Conservation (phyloP, 2,888 invertebrate genomes). For the Metallyticus violacea region DNA sequence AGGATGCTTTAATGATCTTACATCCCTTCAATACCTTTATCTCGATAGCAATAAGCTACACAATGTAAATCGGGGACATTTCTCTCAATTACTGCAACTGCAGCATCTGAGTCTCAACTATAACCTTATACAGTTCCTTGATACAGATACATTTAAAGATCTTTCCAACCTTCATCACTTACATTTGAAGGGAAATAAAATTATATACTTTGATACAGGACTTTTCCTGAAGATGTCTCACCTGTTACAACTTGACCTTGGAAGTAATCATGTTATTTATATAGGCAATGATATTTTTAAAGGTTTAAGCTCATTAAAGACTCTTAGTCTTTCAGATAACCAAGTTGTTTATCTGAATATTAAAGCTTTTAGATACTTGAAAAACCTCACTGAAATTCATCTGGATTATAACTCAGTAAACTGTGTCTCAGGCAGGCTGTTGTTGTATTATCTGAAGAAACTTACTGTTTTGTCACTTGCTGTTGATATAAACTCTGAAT, state of each 20-base stretch:
- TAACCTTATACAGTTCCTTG: neutral
- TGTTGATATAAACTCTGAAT: neutral
- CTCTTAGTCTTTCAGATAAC: neutral
- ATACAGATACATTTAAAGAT: neutral
- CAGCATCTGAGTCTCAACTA: neutral
- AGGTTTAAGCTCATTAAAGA: neutral
- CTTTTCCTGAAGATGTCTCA: neutral
- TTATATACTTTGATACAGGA: neutral
- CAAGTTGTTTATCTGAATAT: neutral
- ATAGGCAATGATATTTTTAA: neutral
- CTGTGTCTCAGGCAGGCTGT: neutral
- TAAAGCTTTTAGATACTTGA: neutral
- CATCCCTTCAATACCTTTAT: neutral
- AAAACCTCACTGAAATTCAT: neutral
- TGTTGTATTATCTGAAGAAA: neutral
- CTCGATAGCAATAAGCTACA: neutral
- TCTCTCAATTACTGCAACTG: neutral
- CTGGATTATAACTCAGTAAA: neutral
- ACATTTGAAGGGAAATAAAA: neutral
- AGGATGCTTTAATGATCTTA: neutral
- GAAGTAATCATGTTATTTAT: neutral
- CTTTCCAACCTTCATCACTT: neutral
- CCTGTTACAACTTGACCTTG: neutral
- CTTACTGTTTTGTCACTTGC: neutral
- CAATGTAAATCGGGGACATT: neutral